Evolutionary conservation across 2,888 invertebrate species (phyloP), one percentile per base, ranked within the genome.

Genomic region (Perizoma affinitatum): DNA sequence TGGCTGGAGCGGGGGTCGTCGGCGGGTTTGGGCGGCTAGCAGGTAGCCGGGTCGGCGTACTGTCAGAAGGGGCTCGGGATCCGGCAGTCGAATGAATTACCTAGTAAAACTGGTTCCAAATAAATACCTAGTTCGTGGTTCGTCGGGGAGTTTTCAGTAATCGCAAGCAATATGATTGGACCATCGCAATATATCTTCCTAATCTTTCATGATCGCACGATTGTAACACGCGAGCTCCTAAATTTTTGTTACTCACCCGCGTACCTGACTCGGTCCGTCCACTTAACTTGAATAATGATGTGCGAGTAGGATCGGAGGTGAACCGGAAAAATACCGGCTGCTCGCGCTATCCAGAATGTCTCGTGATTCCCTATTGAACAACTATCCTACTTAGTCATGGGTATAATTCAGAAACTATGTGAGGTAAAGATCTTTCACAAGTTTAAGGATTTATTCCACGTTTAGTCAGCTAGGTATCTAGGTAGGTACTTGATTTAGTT

Each of bases 281-380:
- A 88, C 86, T 88, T 89, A 87, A 83, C 84, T 84, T 88, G 89
- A 89, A 87, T 90, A 90, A 90, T 88, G 88, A 88, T 86, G 87
- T 87, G 85, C 75, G 85, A 80, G 79, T 80, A 84, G 64, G 61
- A 11, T 55, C 51, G 70, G 76, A 80, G 80, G 78, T 80, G 86
- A 83, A 80, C 79, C 82, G 82, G 81, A 72, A 81, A 82, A 86
- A 86, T 78, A 72, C 71, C 63, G 68, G 70, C 68, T 72, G 69
- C 72, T 73, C 72, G 70, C 65, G 66, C 75, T 74, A 78, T 74
- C 70, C 66, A 58, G 67, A 62, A 63, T 69, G 64, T 65, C 53
- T 63, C 67, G 54, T 63, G 65, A 66, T 63, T 63, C 63, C 53
- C 67, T 68, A 75, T 71, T 70, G 73, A 73, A 72, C 77, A 72